Evolutionary conservation across 2,888 invertebrate species (phyloP), one percentile per base, ranked within the genome.

Genomic region (Conops quadrifasciatus): DNA sequence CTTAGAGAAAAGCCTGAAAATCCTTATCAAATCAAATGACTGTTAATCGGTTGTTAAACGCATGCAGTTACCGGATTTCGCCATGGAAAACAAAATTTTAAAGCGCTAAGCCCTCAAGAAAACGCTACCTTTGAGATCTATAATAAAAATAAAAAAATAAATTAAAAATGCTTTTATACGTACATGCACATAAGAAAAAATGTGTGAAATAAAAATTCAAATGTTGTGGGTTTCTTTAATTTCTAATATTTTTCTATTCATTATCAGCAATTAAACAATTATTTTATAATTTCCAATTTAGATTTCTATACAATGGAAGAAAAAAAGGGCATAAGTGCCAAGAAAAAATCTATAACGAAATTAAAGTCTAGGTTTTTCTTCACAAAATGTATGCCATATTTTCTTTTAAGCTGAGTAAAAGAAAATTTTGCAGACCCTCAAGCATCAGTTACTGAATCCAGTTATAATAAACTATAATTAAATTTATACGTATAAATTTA

Each of bases 391-490:
- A 56, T 68, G 60, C 24, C 21, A 45, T 51, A 51, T 36, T 68
- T 68, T 68, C 68, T 60, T 68, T 67, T 51, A 62, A 68, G n/a
- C 28, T 51, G 28, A 19, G 47, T 68, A 62, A 68, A 68, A 68
- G 68, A 68, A 68, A 62, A 62, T 51, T 30, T n/a, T 60, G 24
- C 67, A 60, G 62, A 60, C 51, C n/a, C 28, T 62, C 62, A 67
- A 56, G 3, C 19, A 36, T 68, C 68, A 62, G 60, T 68, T 62
- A 68, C 68, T 62, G 68, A 62, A 62, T 68, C 68, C 51, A 60
- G 49, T 51, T 59, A 60, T 47, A 67, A 60, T 36, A 36, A 36
- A 36, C 36, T 36, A 36, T 36, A 36, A 36, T 36, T 36, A 36
- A 36, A 36, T 36, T 36, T 36, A 9, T 36, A 36, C 4, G 36